These are phyloP conservation scores for Anthopleura xanthogrammica DNA, from an alignment of 92 coral and sea anemone genomes.

Conservation along the genomic window DNA sequence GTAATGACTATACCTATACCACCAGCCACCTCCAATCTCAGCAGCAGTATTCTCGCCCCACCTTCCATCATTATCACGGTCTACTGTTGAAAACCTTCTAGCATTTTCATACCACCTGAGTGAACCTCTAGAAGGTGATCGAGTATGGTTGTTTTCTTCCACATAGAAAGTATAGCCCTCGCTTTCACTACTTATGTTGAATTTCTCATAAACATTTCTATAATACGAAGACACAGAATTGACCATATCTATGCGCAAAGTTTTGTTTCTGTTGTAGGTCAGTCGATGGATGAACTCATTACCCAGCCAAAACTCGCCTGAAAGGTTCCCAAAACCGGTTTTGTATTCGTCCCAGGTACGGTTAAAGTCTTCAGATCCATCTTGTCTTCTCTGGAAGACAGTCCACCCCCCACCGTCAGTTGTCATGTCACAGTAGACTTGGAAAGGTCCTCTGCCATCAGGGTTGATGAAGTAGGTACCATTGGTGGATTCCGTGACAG, in stretches of 20 bases:
- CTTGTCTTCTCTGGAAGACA: conserved; percentile 29
- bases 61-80: neutral
- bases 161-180: neutral
- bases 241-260: conserved; percentile 26
- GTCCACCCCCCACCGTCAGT: conserved; percentile 65
- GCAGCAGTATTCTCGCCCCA: neutral
- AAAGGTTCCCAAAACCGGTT: conserved; percentile 53
- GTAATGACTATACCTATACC: neutral
- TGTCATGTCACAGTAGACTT: conserved; percentile 60
- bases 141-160: neutral
- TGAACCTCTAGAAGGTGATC: neutral
- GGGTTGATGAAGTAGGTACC: conserved; percentile 9
- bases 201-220: neutral
- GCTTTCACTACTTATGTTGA: neutral
- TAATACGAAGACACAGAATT: neutral
- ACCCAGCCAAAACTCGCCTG: conserved; percentile 60
- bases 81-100: neutral
- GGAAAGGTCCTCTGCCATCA: conserved; percentile 49
- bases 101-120: neutral
- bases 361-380: conserved; percentile 34
- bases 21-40: neutral
- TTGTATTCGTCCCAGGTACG: conserved; percentile 48
- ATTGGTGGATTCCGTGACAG: neutral
- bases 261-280: neutral
- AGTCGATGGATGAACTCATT: conserved; percentile 44